Percentiles rank a stretch among this genome's conserved stretches.
These are phyloP conservation scores for Drosophila macrospina DNA, from an alignment of 2,888 invertebrate species.

Conservation along the genomic window DNA sequence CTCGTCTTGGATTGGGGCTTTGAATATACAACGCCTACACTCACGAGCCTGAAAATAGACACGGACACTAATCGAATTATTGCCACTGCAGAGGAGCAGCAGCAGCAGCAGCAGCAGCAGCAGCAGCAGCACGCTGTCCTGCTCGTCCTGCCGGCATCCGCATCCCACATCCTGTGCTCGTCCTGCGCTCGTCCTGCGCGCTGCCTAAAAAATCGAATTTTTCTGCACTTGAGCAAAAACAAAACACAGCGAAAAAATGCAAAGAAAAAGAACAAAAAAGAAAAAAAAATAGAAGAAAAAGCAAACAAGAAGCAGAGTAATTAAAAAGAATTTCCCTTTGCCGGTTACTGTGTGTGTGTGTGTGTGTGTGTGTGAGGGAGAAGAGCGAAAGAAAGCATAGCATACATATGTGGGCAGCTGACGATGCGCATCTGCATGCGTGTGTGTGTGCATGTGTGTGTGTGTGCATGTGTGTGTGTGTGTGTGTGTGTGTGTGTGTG, in stretches of 20 bases:
- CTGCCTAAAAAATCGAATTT: conserved; percentile 67
- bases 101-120: conserved; percentile 39
- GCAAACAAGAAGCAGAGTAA: conserved; percentile 46
- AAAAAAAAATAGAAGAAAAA: too few relatives aligned
- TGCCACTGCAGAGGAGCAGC: conserved; percentile 81
- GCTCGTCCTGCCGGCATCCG: conserved; percentile 2
- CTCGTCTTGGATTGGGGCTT: conserved; percentile 11
- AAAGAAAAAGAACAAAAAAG: too few relatives aligned
- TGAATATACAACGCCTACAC: conserved; percentile 53
- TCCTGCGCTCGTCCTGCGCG: conserved; percentile 57
- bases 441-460: conserved; percentile 7
- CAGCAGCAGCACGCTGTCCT: not conserved
- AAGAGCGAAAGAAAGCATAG: conserved; percentile 55
- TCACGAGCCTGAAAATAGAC: conserved; percentile 77
- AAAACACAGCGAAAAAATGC: conserved; percentile 11
- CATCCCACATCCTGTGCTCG: conserved; percentile 21
- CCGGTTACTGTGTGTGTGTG: conserved; percentile 1
- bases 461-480: not conserved
- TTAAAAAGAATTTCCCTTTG: conserved; percentile 63
- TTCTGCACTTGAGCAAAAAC: conserved; percentile 46
- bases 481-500: conserved; percentile 11
- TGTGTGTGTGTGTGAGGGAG: conserved; percentile 30
- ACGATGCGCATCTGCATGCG: conserved; percentile 60
- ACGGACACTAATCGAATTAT: conserved; percentile 83
- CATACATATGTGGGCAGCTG: conserved; percentile 61